Conservation (phyloP, 2,888 invertebrate species). For the Campoplex capitator region DNA sequence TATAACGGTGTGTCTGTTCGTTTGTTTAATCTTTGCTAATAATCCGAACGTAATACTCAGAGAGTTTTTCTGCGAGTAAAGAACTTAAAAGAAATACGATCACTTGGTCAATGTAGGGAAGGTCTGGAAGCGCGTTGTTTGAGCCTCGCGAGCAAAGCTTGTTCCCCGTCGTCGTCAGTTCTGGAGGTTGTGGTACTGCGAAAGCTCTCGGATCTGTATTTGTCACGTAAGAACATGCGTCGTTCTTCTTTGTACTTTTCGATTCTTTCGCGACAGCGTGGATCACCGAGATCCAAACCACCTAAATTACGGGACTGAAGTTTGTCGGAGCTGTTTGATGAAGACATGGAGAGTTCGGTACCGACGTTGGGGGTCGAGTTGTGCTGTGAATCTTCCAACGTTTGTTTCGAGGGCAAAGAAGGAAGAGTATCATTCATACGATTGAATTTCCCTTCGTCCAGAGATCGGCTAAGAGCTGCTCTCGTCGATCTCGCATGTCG, state of each 20-base stretch:
- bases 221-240: slow-evolving; percentile 93
- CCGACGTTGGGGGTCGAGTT: slow-evolving; percentile 83
- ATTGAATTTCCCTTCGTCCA: slow-evolving; percentile 83
- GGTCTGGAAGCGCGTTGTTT: slow-evolving; percentile 85
- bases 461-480: slow-evolving; percentile 81
- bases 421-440: slow-evolving; percentile 80
- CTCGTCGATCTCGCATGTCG: slow-evolving; percentile 81
- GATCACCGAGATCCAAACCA: slow-evolving; percentile 82
- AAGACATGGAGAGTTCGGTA: slow-evolving; percentile 71
- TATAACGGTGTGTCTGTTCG: neutral
- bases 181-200: slow-evolving; percentile 85
- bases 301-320: slow-evolving; percentile 79
- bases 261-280: slow-evolving; percentile 89
- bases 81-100: slow-evolving; percentile 71
- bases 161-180: slow-evolving; percentile 81
- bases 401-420: slow-evolving; percentile 82
- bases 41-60: slow-evolving; percentile 12
- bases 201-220: slow-evolving; percentile 93
- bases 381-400: slow-evolving; percentile 82
- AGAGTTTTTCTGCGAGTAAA: slow-evolving; percentile 20
- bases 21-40: slow-evolving; percentile 5
- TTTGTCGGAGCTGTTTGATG: slow-evolving; percentile 75
- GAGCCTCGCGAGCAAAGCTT: slow-evolving; percentile 83
- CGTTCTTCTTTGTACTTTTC: slow-evolving; percentile 96
- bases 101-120: slow-evolving; percentile 81